phyloP scores from a whole-genome alignment of 2,888 invertebrate genomes.

The Pediacus dermestoides region DNA sequence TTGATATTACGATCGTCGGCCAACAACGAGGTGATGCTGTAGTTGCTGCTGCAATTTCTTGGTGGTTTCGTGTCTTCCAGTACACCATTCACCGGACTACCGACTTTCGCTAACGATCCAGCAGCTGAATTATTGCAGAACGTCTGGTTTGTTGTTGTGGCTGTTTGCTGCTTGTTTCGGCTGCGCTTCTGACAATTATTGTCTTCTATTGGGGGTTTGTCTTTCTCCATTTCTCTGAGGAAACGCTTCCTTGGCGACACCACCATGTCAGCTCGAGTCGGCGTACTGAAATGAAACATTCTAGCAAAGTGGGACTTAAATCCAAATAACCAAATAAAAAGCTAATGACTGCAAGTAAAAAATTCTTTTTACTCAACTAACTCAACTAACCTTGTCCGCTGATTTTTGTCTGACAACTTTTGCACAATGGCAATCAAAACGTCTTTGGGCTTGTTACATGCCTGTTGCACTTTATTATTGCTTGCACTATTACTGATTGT shows the following conservation, averaged over 20 bases:
- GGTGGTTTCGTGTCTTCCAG: conserved; percentile 32
- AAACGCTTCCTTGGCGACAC: conserved; percentile 80
- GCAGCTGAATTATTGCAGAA: neutral
- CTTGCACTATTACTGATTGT: conserved; percentile 37
- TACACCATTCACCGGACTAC: conserved; percentile 33
- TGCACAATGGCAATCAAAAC: conserved; percentile 42
- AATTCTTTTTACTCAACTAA: neutral
- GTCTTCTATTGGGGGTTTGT: conserved; percentile 35
- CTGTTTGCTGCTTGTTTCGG: conserved; percentile 32
- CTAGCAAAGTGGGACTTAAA: conserved; percentile 9
- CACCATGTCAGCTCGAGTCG: conserved; percentile 50
- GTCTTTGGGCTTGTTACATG: too few species aligned
- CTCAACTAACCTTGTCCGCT: conserved; percentile 27
- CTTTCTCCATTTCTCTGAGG: conserved; percentile 69
- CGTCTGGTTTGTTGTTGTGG: neutral
- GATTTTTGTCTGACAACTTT: conserved; percentile 39
- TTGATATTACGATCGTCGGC: conserved; percentile 55
- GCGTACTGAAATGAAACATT: conserved; percentile 30
- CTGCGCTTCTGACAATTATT: conserved; percentile 41
- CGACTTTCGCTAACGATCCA: conserved; percentile 9
- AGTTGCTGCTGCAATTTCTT: conserved; percentile 69
- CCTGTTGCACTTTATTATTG: too few species aligned
- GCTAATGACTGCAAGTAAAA: neutral
- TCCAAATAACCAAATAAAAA: conserved; percentile 4
- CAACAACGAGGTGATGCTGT: conserved; percentile 81